These are phyloP conservation scores for Gobio gobio DNA, from an alignment of 2,113 vertebrate genomes.

Conservation along the genomic window DNA sequence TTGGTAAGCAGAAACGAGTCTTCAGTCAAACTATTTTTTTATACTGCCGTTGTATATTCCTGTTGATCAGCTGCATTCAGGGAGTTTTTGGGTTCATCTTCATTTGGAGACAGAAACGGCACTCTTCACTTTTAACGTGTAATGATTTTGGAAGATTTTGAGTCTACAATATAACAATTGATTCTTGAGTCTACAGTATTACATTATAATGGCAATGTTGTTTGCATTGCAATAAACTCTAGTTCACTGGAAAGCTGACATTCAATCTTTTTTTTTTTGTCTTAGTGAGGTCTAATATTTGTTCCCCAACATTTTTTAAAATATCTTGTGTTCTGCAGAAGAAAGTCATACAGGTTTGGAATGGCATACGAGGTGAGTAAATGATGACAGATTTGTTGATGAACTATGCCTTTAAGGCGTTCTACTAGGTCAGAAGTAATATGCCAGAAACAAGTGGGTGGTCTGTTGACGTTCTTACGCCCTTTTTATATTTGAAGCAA, in stretches of 20 bases:
- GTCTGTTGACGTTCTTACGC: not conserved
- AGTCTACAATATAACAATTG: not conserved
- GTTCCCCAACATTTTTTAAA: not conserved
- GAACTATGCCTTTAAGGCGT: not conserved
- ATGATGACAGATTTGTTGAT: not conserved
- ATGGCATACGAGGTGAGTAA: not conserved
- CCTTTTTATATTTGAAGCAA: not conserved
- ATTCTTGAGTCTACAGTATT: not conserved
- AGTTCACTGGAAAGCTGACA: not conserved
- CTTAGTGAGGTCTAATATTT: not conserved
- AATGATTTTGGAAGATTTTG: not conserved
- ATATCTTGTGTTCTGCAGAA: not conserved
- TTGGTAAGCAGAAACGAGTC: constrained; percentile 5
- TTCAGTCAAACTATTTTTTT: not conserved
- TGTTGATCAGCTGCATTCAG: not conserved
- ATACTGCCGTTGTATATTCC: not conserved
- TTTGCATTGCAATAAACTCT: not conserved
- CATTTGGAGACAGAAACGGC: not conserved
- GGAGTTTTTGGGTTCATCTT: not conserved
- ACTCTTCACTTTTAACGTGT: not conserved
- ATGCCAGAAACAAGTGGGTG: not conserved
- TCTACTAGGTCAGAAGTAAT: not conserved
- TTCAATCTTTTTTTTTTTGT: not conserved
- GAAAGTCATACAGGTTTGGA: not conserved
- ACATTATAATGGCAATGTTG: not conserved